Conservation (phyloP, 1,140 invertebrate genomes). For the Heliothis subflexa region DNA sequence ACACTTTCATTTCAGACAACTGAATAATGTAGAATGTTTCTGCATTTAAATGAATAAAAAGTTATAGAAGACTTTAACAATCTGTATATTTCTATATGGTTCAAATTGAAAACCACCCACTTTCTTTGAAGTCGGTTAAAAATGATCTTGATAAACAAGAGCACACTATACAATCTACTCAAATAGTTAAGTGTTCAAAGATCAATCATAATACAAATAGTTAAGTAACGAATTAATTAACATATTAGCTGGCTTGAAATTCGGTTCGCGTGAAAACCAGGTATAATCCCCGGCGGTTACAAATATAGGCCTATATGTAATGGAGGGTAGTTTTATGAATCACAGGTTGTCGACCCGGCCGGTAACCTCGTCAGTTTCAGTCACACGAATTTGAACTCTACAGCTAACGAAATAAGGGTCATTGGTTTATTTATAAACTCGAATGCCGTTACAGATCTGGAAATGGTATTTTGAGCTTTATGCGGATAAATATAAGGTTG, state of each 20-base stretch:
- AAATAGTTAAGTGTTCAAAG: neutral
- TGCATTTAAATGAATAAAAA: neutral
- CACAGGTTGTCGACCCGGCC: conserved; percentile 64
- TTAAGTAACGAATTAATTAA: conserved; percentile 22
- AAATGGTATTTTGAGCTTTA: conserved; percentile 22
- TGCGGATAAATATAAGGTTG: neutral
- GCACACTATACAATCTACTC: neutral
- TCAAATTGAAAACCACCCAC: too few species aligned
- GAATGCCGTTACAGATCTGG: neutral
- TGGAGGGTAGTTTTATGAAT: conserved; percentile 68
- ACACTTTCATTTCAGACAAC: neutral
- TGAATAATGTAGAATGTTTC: neutral
- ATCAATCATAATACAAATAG: conserved; percentile 13
- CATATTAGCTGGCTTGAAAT: conserved; percentile 43
- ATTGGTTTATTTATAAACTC: conserved; percentile 22
- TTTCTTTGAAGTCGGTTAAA: too few species aligned
- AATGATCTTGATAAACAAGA: too few species aligned
- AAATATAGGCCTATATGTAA: conserved; percentile 66
- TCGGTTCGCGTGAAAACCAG: conserved; percentile 56
- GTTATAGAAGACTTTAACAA: neutral
- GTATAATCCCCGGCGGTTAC: conserved; percentile 57
- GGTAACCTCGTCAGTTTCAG: conserved; percentile 52
- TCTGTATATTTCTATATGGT: neutral
- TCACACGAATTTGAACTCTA: conserved; percentile 45
- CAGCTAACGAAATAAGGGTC: conserved; percentile 13